These are phyloP conservation scores for Aldrovandia affinis DNA, from an alignment of 2,797 vertebrate species.

Conservation along the genomic window DNA sequence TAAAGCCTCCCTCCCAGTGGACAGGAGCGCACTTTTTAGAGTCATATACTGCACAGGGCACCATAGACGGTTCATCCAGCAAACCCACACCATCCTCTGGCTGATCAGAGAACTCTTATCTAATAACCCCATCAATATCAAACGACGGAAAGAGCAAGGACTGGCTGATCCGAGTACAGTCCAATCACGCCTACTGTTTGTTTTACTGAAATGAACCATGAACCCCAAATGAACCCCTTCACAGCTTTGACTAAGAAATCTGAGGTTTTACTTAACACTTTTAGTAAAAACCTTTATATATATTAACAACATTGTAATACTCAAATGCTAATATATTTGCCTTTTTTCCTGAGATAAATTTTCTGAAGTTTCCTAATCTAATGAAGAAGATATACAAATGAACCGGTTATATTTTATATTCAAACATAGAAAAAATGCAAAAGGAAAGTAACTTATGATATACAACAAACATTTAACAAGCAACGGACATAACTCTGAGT, in stretches of 20 bases:
- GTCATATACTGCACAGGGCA: constrained; percentile 56
- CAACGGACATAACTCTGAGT: neutral
- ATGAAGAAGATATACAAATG: neutral
- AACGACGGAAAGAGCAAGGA: neutral
- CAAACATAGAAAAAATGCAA: neutral
- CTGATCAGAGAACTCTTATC: constrained; percentile 46
- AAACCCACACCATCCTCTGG: constrained; percentile 50
- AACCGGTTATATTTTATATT: neutral
- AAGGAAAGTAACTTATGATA: neutral
- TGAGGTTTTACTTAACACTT: no score
- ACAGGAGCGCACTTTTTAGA: constrained; percentile 39
- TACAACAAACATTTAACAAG: neutral
- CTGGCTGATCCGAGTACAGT: neutral
- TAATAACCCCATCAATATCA: neutral
- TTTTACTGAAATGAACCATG: neutral
- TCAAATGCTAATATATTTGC: no score
- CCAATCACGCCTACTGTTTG: neutral
- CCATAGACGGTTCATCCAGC: constrained; percentile 47
- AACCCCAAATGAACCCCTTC: no score
- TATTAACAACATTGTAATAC: no score
- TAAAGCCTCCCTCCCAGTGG: constrained; percentile 49
- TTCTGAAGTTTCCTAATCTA: neutral
- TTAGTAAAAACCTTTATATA: no score
- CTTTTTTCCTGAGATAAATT: no score
- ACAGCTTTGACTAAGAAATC: no score